Evolutionary conservation across 2,113 vertebrate species (phyloP), one percentile per base, ranked within the genome.

Genomic region (Alces alces): DNA sequence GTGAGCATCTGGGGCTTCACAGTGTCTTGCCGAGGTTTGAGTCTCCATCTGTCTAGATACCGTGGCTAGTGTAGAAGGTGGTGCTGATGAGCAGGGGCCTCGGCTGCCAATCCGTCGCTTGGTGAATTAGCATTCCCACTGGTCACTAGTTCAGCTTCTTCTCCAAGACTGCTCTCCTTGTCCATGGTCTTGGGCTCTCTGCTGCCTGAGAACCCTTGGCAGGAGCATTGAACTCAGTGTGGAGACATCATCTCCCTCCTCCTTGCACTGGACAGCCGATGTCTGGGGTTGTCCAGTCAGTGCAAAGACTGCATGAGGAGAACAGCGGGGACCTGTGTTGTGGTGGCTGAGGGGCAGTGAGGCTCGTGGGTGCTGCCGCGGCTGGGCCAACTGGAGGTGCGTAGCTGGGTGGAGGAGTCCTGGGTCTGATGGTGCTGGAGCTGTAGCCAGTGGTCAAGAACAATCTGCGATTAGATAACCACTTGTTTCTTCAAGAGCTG

Each of bases 1-100:
- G 99, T 99, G 91, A 99, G 99, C 96, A 99, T 99, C 96, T 99
- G 99, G 55, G 99, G 99, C 97, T 99, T 99, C 97, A 99, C 99
- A 0, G 99, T 99, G 57, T 99, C 99, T 98, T 99, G 99, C 8
- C 99, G 99, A 30, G 99, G 99, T 19, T 99, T 97, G 99, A 98
- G 98, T 99, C 98, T 98, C 99, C 70, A 7, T 76, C 14, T 27
- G 36, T 76, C 39, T 25, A 39, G 70, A 43, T 33, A 15, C 23
- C 70, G 15, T 27, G 23, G 12, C 92, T 79, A 98, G 58, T 7
- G 98, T 98, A 82, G 98, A 98, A 52, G 97, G 91, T 12, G 98
- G 88, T 70, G 79, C 96, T 93, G 93, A 86, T 2, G 86, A 93
- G 98, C 57, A 8, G 98, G 58, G 7, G 96, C 94, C 95, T 96